Evolutionary conservation across 2,797 vertebrate genomes (phyloP).

Genomic region (Eurystomus glaucurus): DNA sequence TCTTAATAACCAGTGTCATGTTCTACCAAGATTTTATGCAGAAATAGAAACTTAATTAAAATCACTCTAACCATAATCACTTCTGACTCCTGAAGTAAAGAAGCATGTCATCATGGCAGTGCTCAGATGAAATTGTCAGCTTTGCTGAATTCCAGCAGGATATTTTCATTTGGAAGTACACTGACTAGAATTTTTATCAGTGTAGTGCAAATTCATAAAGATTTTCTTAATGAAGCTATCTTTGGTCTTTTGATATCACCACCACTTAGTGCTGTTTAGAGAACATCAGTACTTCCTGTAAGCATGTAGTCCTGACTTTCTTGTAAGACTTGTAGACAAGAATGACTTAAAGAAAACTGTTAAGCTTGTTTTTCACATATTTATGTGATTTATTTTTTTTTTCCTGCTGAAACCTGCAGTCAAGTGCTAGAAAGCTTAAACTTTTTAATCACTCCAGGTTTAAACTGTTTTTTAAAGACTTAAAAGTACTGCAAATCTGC

Average conservation of each 20-base stretch:
- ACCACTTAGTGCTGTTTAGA: not conserved
- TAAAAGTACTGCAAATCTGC: not conserved
- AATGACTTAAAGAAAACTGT: constrained; percentile 3
- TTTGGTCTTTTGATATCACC: not conserved
- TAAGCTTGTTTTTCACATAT: not conserved
- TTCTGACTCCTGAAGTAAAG: constrained; percentile 52
- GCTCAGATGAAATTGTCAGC: constrained; percentile 43
- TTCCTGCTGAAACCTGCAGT: not conserved
- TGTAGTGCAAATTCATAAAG: not conserved
- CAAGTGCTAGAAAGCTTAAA: not conserved
- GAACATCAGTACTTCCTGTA: not conserved
- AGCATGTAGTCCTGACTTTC: not conserved
- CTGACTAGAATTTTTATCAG: constrained; percentile 61
- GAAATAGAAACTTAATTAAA: constrained; percentile 55
- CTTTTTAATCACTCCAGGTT: not conserved
- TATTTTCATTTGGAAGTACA: constrained; percentile 5
- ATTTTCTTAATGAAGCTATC: constrained; percentile 11
- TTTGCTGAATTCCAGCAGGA: constrained; percentile 42
- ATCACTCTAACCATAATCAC: constrained; percentile 15
- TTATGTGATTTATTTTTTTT: not conserved
- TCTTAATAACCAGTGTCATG: not conserved
- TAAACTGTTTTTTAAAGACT: not conserved
- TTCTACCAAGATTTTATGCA: constrained; percentile 20
- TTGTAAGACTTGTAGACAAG: not conserved
- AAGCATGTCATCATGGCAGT: constrained; percentile 6